Evolutionary conservation across 2,113 vertebrate species (phyloP), one percentile per base, ranked within the genome.

Genomic region (Sylvia atricapilla): DNA sequence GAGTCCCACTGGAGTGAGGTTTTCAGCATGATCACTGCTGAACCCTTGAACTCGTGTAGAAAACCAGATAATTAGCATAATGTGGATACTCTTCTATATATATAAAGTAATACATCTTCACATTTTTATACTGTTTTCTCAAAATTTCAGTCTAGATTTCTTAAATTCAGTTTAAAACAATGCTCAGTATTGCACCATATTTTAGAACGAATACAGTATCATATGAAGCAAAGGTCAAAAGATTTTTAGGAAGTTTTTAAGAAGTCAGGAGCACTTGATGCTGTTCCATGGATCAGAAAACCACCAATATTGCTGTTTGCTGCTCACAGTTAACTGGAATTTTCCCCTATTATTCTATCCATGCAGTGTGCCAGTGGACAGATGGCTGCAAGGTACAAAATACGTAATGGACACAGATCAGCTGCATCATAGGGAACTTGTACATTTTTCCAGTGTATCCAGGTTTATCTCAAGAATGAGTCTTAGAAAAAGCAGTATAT

Each of bases 341-440:
- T 77, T 80, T 88, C 68, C 76, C 55, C 59, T 62, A 2, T 31
- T 74, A 78, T 30, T 70, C 2, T 24, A 39, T 18, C 68, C 41
- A 33, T 20, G 68, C 22, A 56, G 21, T 11, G 35, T 90, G 96
- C 93, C 95, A 95, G 80, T 0, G 31, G 80, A 91, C 86, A 96
- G 91, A 96, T 90, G 94, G 94, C 16, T 88, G 68, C 68, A 94
- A 94, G 84, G 84, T 92, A 62, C 77, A 96, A 89, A 84, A 75
- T 43, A 88, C 4, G 14, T 46, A 86, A 90, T 13, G 55, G 68
- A 74, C 86, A 89, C 7, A 62, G 62, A 78, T 84, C 56, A 83
- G 64, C 27, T 89, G 76, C 33, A 17, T 37, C 22, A 90, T 2
- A 68, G 47, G 24, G 33, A 84, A 92, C 64, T 52, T 39, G 52